Percentiles rank a stretch among this genome's conserved stretches.
These are phyloP conservation scores for Drosophila demipolita DNA, from an alignment of 2,888 invertebrate genomes.

Conservation along the genomic window DNA sequence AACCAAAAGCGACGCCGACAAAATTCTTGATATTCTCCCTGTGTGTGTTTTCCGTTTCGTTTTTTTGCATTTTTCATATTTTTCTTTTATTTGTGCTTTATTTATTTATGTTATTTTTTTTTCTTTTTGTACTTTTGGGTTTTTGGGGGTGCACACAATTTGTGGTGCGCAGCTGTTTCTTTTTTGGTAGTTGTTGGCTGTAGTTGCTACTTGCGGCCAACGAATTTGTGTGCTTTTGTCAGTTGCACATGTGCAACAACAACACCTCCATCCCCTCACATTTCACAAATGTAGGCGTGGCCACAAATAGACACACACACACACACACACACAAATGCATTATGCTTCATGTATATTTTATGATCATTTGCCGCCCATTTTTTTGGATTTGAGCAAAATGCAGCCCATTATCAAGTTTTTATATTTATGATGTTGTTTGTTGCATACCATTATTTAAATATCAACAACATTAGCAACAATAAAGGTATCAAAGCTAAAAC, in stretches of 20 bases:
- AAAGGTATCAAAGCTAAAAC: conserved; percentile 35
- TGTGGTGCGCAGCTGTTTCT: conserved; percentile 22
- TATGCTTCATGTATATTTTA: conserved; percentile 57
- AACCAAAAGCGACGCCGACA: conserved; percentile 30
- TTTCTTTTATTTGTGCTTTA: conserved; percentile 25
- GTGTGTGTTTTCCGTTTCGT: conserved; percentile 6
- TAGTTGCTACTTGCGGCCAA: conserved; percentile 30
- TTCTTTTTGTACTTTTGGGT: conserved; percentile 16
- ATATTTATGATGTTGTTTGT: conserved; percentile 40
- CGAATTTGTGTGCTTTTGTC: conserved; percentile 65
- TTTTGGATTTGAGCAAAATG: conserved; percentile 43
- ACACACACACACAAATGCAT: conserved; percentile 14
- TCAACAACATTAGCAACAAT: conserved; percentile 34
- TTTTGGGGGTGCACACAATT: conserved; percentile 40
- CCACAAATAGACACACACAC: neutral
- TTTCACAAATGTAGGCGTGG: conserved; percentile 28
- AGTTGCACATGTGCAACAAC: conserved; percentile 70
- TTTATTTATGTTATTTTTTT: conserved; percentile 20
- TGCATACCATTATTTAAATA: conserved; percentile 40
- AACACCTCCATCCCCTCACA: neutral
- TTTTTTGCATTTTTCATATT: conserved; percentile 25
- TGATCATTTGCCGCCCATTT: conserved; percentile 15
- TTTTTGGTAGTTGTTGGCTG: neutral
- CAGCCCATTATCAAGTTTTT: conserved; percentile 54
- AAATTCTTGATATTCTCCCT: conserved; percentile 20